Evolutionary conservation across 2,113 vertebrate genomes (phyloP), one percentile per base, ranked within the genome.

Genomic region (Scophthalmus maximus): DNA sequence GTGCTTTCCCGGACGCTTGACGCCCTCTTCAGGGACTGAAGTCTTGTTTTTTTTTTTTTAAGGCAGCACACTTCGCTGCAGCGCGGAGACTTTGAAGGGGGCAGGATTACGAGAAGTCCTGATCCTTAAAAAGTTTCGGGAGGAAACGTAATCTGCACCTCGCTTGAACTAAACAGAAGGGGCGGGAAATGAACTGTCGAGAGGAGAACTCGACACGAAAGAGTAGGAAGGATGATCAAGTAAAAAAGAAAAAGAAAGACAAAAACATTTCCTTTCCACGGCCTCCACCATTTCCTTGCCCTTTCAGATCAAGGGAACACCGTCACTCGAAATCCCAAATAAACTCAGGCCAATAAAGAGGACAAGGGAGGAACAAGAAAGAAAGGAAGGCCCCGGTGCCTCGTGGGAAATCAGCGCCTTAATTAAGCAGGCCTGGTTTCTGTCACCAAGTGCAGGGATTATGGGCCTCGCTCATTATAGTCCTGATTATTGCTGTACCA

Each of bases 401-500:
- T 89, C 81, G 5, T 83, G 92, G 90, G 90, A 92, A 92, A 93
- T 92, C 88, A 91, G 78, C 8, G 72, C 78, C 82, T 90, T 90
- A 90, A 93, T 92, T 87, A 91, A 90, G 83, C 84, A 73, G 76
- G 76, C 82, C 85, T 88, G 86, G 38, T 90, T 88, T 86, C 86
- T 88, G 87, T 85, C 87, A 89, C 82, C 79, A 58, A 87, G 85
- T 81, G 23, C 72, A 59, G 79, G 83, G 80, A 88, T 89, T 88
- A 85, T 63, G 73, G 51, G 83, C 68, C 73, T 62, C 22, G 38
- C 84, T 90, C 84, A 87, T 91, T 91, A 90, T 56, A 66, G 76
- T 74, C 70, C 80, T 88, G 88, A 90, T 91, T 89, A 90, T 88
- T 92, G 85, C 86, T 85, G 79, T 86, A 87, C 79, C 64, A 66